Evolutionary conservation across 2,888 invertebrate genomes (phyloP), one percentile per base, ranked within the genome.

Genomic region (Auanema freiburgensis): DNA sequence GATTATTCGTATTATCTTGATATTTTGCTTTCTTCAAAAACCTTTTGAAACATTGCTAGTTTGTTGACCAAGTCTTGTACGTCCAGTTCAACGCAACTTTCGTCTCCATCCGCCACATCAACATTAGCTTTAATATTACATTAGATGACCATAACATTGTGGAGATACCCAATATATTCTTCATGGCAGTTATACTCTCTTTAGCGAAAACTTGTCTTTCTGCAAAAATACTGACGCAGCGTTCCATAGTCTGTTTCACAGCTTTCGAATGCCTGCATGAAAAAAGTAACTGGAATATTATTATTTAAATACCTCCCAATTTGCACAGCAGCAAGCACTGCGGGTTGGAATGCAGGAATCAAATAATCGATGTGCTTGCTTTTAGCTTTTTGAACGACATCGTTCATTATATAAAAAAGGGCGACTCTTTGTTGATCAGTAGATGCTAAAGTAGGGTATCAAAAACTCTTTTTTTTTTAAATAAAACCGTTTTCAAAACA

Each of bases 341-440:
- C 69, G 6, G 72, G 76, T 43, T 76, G 74, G 57, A 76, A 76
- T 5, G 71, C 66, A 23, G 69, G 63, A 18, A 71, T 67, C 12
- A 74, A 40, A 5, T 61, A 56, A 24, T 72, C 74, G 8, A 67
- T 25, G 53, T 76, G 69, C 63, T 83, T 79, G 51, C 70, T 65
- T 55, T 74, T 76, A 33, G 78, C 79, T 50, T 96, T 97, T 85
- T 99, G 98, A 79, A 98, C 95, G 21, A 98, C 95, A 88, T 99
- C 98, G 87, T 99, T 98, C 41, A 97, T 96, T 79, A 98, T 88
- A 85, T 98, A 98, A 90, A 99, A 91, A 80, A 93, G 92, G 16
- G 93, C 94, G 60, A 97, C 87, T 83, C 79, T 71, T 16, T 75
- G 70, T 16, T 71, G 69, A n/a, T 78, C 79, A 10, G 63, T 63